phyloP scores from a whole-genome alignment of 2,797 vertebrate species.

The Oreonectes daqikongensis region DNA sequence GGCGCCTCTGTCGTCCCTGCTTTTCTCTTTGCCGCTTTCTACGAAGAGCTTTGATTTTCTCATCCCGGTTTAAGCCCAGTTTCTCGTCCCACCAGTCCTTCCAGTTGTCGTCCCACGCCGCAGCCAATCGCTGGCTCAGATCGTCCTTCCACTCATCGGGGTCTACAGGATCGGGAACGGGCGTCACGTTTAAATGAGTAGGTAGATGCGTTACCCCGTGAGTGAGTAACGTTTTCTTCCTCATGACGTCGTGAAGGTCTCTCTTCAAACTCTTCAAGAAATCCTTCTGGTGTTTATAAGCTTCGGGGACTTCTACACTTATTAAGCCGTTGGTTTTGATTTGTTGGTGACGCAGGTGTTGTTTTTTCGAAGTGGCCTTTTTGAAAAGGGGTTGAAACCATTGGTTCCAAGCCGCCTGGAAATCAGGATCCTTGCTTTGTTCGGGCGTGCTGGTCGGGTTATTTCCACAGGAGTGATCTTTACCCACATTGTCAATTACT shows the following conservation, averaged over 20 bases:
- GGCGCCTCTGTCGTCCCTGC: conserved; percentile 50
- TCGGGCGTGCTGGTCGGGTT: not conserved
- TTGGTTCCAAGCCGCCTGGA: conserved; percentile 63
- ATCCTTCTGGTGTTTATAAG: conserved; percentile 14
- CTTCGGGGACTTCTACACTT: fast-evolving
- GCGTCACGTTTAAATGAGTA: not conserved
- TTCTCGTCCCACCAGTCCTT: conserved; percentile 80
- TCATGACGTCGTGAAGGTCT: conserved; percentile 67
- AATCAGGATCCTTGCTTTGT: conserved; percentile 33
- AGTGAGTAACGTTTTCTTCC: conserved; percentile 57
- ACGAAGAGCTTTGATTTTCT: conserved; percentile 66
- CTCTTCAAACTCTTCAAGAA: conserved; percentile 42
- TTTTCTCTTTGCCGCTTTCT: conserved; percentile 71
- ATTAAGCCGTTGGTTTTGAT: not conserved
- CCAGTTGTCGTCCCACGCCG: conserved; percentile 76
- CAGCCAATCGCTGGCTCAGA: conserved; percentile 76
- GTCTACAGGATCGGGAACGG: conserved; percentile 46
- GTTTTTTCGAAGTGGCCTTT: not conserved
- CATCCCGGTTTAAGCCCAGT: conserved; percentile 57
- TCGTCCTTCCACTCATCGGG: conserved; percentile 51
- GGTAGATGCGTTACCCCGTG: conserved; percentile 42
- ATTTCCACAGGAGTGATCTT: not conserved
- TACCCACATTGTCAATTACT: conserved; percentile 51
- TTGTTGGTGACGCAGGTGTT: not conserved
- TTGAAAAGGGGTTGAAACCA: conserved; percentile 66